phyloP scores from a whole-genome alignment of 2,888 invertebrate species.

The Stegana nigrithorax region DNA sequence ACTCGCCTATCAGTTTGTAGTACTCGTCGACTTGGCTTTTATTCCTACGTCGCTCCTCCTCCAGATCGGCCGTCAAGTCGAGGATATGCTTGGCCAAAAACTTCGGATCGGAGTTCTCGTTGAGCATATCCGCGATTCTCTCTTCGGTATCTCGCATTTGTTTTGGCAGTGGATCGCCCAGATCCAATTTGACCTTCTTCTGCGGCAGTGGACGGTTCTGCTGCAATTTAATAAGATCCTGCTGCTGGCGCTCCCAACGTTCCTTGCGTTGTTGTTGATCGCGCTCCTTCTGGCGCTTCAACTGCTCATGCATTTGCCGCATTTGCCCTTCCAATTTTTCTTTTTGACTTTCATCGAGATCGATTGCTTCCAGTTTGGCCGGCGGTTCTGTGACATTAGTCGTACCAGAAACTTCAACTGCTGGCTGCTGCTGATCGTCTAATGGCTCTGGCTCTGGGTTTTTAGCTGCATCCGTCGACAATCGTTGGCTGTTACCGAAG shows the following conservation, averaged over 20 bases:
- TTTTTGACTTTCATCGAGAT: no score
- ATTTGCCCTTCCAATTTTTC: not conserved
- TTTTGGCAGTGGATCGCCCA: not conserved
- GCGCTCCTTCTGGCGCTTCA: not conserved
- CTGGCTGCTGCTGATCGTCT: no score
- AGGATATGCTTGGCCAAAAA: not conserved
- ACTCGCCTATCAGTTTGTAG: not conserved
- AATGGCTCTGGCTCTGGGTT: not conserved
- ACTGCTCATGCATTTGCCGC: not conserved
- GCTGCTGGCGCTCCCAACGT: not conserved
- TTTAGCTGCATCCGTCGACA: not conserved
- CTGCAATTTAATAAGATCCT: not conserved
- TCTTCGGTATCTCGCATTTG: not conserved
- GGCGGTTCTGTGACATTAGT: no score
- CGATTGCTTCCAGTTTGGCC: no score
- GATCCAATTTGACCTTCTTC: not conserved
- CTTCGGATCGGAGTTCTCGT: not conserved
- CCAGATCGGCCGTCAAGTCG: not conserved
- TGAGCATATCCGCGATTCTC: not conserved
- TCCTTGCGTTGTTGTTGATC: not conserved
- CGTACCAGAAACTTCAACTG: no score
- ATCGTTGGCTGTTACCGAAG: not conserved
- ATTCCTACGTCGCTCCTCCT: not conserved
- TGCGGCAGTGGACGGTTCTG: not conserved
- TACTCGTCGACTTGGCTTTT: not conserved